Evolutionary conservation across 2,113 vertebrate genomes (phyloP), one percentile per base, ranked within the genome.

Genomic region (Trematomus loennbergii): DNA sequence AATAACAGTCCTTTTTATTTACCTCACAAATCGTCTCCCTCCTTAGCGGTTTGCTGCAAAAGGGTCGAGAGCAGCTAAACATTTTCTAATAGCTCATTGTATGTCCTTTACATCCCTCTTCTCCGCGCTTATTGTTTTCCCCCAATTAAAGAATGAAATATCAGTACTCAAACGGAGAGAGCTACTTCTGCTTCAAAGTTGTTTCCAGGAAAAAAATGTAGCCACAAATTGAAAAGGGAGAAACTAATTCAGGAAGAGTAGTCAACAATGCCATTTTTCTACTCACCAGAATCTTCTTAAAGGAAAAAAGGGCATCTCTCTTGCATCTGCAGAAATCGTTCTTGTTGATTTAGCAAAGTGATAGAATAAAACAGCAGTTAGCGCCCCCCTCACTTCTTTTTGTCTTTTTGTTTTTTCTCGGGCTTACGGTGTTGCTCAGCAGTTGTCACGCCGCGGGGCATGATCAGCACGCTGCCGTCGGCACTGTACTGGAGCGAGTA

Each of bases 341-440:
- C 87, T 91, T 86, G 90, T 70, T 78, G 82, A 88, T 86, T 87
- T 89, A 91, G 88, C 91, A 87, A 89, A 88, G 83, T 88, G 62
- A 93, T 85, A 91, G 82, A 93, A 91, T 87, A 78, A 29, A 88
- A 88, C 89, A 83, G 85, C 84, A 79, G 88, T 75, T 25, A 66
- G 54, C 57, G 3, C 64, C 62, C 22, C 75, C 70, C 66, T 96
- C 98, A 99, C 96, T 99, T 99, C 95, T 98, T 97, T 88, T 98
- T 91, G 92, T 99, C 97, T 77, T 97, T 98, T 78, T 96, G 96
- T 90, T 99, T 99, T 85, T 97, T 96, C 74, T 99, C 98, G 2
- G 95, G 95, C 82, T 97, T 96, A 49, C 97, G 93, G 58, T 87
- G 91, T 93, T 96, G 97, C 89, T 97, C 96, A 0, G 95, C 92